These are phyloP conservation scores for Buceros bicornis DNA, from an alignment of 2,797 vertebrate genomes.

Conservation along the genomic window DNA sequence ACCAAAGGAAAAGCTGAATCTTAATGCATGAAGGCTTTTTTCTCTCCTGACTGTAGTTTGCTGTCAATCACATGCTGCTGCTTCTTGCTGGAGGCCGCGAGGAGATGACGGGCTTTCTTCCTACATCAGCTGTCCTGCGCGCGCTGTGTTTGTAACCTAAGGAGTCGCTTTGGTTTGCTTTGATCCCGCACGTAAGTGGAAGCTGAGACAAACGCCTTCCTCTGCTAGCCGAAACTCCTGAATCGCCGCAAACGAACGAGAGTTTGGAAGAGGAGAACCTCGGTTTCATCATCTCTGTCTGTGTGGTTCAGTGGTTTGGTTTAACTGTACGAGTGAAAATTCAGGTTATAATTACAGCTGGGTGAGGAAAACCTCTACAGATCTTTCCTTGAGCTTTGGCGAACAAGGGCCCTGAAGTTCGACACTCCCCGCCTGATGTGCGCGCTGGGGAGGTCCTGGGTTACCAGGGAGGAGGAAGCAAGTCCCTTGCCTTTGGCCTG, in stretches of 20 bases:
- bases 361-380: background rate
- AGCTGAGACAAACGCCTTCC: background rate
- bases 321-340: background rate
- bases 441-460: background rate
- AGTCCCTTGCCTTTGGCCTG: background rate
- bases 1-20: background rate
- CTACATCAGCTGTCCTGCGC: background rate
- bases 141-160: background rate
- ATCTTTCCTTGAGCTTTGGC: background rate
- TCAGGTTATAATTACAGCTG: background rate
- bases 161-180: background rate
- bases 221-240: background rate
- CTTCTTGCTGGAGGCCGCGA: background rate
- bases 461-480: no score
- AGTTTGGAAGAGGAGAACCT: background rate
- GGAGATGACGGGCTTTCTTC: background rate
- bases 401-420: background rate
- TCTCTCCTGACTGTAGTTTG: background rate
- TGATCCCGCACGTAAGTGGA: background rate
- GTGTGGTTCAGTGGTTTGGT: rapidly evolving
- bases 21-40: background rate
- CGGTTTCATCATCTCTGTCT: background rate
- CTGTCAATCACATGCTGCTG: background rate
- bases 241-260: background rate
- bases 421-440: background rate